phyloP scores from a whole-genome alignment of 2,113 vertebrate species.

The Apodemus sylvaticus region DNA sequence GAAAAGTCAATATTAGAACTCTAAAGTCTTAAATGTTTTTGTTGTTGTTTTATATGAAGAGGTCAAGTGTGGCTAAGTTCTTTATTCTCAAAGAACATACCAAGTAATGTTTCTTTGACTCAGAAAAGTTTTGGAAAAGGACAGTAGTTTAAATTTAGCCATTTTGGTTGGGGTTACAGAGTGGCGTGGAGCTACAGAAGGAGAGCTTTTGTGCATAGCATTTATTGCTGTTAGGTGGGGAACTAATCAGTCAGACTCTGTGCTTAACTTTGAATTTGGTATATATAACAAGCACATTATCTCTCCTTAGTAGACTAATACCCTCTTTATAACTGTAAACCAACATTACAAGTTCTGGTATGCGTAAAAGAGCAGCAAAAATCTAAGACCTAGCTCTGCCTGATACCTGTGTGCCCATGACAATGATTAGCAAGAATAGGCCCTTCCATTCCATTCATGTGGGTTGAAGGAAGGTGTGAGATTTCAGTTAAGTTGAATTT shows the following conservation, averaged over 20 bases:
- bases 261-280: neutral
- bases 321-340: neutral
- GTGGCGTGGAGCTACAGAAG: neutral
- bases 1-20: conserved; percentile 6
- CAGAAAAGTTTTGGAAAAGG: conserved; percentile 7
- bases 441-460: neutral
- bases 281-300: neutral
- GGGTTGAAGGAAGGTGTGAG: neutral
- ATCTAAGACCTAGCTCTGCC: conserved; percentile 2
- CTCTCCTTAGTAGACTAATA: neutral
- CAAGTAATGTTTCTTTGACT: conserved; percentile 41
- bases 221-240: conserved; percentile 9
- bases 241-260: neutral
- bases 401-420: neutral
- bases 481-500: neutral
- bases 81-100: neutral
- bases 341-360: neutral
- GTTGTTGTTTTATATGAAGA: neutral
- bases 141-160: neutral
- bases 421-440: neutral
- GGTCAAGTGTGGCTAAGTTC: neutral
- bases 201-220: neutral
- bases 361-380: neutral
- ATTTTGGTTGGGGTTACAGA: neutral
- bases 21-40: conserved; percentile 33